Evolutionary conservation across 2,113 vertebrate genomes (phyloP).

Genomic region (Elaphurus davidianus): DNA sequence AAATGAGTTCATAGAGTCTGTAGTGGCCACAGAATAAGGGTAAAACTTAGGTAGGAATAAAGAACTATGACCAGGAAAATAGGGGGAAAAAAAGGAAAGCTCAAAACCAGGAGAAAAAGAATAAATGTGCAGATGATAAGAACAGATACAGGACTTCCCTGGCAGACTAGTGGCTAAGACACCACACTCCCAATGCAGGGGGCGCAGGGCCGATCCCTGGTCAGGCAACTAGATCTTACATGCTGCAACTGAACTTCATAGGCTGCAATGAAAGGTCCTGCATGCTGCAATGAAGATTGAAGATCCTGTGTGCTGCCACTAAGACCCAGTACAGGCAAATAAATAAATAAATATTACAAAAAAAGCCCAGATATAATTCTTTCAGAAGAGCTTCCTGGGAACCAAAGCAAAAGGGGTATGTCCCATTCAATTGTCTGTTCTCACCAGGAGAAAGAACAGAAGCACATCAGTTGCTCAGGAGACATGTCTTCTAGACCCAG

Average conservation of each 20-base stretch:
- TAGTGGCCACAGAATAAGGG: neutral
- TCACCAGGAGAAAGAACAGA: neutral
- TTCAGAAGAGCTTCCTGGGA: neutral
- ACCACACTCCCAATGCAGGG: neutral
- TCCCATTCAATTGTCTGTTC: neutral
- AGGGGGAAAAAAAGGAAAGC: fast-evolving
- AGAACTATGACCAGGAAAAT: neutral
- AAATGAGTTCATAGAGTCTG: neutral
- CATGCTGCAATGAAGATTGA: neutral
- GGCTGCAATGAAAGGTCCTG: neutral
- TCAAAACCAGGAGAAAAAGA: neutral
- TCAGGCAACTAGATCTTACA: neutral
- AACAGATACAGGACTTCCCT: neutral
- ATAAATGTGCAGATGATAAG: neutral
- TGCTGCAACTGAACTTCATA: neutral
- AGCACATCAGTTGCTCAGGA: neutral
- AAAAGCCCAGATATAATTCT: neutral
- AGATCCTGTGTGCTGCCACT: neutral
- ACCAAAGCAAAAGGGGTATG: neutral
- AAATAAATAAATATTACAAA: neutral
- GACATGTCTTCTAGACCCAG: neutral
- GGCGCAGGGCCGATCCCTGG: neutral
- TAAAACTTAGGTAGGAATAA: neutral
- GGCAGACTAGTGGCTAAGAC: neutral
- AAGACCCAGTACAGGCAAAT: neutral